These are phyloP conservation scores for Diplodus sargus DNA, from an alignment of 2,797 vertebrate species.

Conservation along the genomic window DNA sequence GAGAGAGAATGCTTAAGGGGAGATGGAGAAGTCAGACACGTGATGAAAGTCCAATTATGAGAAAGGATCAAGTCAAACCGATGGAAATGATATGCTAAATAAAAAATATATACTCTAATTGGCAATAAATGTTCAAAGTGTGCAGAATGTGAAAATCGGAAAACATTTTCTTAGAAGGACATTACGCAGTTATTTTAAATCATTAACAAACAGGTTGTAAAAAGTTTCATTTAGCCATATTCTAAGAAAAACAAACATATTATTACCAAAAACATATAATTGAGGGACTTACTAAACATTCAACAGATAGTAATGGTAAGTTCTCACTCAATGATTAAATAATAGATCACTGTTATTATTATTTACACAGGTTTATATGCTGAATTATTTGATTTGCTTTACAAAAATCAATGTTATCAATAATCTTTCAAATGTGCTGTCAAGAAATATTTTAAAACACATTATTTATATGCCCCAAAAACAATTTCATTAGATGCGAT, in stretches of 20 bases:
- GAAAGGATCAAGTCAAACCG: neutral
- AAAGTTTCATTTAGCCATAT: neutral
- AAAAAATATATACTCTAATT: too few relatives aligned
- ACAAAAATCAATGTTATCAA: too few relatives aligned
- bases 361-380: too few relatives aligned
- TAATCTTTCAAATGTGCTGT: neutral
- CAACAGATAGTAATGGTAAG: neutral
- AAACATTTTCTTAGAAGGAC: neutral
- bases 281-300: neutral
- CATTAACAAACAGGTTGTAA: neutral
- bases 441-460: neutral
- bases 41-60: neutral
- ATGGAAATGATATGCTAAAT: neutral
- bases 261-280: neutral
- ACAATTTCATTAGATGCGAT: slow-evolving; percentile 18
- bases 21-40: neutral
- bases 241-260: neutral
- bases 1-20: too few relatives aligned
- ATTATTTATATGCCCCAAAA: neutral
- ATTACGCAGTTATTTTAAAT: neutral
- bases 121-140: neutral
- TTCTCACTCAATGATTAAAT: neutral
- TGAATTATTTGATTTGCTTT: too few relatives aligned
- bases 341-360: too few relatives aligned
- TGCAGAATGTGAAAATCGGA: neutral